These are phyloP conservation scores for Axis porcinus DNA, from an alignment of 2,113 vertebrate species.

Conservation along the genomic window DNA sequence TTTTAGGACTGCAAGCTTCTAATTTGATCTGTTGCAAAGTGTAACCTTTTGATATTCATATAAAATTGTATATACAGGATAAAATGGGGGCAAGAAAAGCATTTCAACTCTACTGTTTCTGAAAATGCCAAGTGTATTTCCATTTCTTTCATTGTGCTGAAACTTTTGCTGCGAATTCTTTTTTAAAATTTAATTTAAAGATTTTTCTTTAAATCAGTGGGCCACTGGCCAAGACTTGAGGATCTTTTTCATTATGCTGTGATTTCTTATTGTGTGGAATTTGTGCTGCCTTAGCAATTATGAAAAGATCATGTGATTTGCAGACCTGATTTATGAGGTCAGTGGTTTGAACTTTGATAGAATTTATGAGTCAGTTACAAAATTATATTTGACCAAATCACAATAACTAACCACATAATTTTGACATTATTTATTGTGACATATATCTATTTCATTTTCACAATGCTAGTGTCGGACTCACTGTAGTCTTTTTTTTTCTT, in stretches of 20 bases:
- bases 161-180: not conserved
- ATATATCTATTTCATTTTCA: not conserved
- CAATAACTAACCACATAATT: not conserved
- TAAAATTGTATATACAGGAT: not conserved
- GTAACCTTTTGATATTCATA: not conserved
- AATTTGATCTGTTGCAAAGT: not conserved
- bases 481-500: not conserved
- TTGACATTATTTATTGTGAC: not conserved
- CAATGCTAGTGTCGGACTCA: not conserved
- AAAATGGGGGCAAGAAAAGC: not conserved
- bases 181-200: not conserved
- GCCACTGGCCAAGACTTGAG: not conserved
- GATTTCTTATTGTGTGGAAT: not conserved
- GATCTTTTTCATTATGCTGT: not conserved
- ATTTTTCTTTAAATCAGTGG: not conserved
- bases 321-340: not conserved
- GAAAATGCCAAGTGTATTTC: not conserved
- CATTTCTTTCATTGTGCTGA: not conserved
- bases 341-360: not conserved
- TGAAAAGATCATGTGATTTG: not conserved
- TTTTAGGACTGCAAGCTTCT: not conserved
- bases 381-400: constrained; percentile 14
- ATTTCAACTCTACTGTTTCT: not conserved
- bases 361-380: not conserved
- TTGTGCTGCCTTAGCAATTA: not conserved